Evolutionary conservation across 2,113 vertebrate genomes (phyloP), one percentile per base, ranked within the genome.

Genomic region (Sylvia atricapilla): DNA sequence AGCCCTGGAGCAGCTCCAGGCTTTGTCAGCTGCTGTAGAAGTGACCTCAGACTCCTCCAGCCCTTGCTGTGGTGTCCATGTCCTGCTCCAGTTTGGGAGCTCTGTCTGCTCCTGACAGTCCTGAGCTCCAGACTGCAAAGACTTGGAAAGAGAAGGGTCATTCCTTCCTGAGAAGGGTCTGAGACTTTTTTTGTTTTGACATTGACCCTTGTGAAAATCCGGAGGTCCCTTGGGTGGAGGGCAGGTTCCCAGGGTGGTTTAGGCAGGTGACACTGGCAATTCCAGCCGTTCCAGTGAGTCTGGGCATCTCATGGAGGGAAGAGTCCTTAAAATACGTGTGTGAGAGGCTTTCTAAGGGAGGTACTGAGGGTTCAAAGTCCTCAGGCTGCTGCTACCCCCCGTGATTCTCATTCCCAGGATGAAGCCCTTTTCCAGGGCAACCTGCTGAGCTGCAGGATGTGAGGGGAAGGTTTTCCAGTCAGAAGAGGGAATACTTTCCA

Each of bases 281-380:
- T 73, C 35, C 78, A 43, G 10, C 50, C 6, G 18, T 43, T 52
- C 8, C 39, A 13, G 64, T 12, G 35, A 31, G 44, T 9, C 2
- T 1, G 33, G 82, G 20, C 59, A 43, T 15, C 74, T 47, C 24
- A 2, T 1, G 46, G 63, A 66, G 37, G 22, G 35, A 76, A 10
- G 43, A 10, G 15, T 17, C 47, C n/a, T 22, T 4, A 0, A 1
- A 15, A 6, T 1, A 3, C 0, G 0, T 3, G 11, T 43, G 23
- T 35, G 39, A 25, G 66, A 53, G 43, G 9, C 24, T 63, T 39
- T 15, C 18, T 8, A 2, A n/a, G 44, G 21, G 44, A 37, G 3
- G 2, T 10, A 5, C 15, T 2, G 13, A 15, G 44, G 8, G 31
- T 13, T 44, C 9, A 1, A 5, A 47, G 37, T 4, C 31, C 30